Evolutionary conservation across 2,113 vertebrate species (phyloP).

Genomic region (Nanger granti): DNA sequence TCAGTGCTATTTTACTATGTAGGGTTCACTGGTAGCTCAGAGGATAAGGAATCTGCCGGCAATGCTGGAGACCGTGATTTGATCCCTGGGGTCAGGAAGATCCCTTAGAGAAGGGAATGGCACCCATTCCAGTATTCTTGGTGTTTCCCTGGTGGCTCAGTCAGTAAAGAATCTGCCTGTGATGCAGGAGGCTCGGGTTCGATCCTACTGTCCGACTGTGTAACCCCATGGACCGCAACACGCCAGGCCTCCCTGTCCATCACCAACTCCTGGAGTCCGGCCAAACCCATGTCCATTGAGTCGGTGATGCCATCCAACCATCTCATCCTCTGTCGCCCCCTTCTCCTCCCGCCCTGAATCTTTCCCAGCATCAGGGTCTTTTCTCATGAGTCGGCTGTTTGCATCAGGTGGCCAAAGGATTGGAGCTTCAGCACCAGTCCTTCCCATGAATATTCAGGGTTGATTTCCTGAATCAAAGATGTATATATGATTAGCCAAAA

Average conservation of each 20-base stretch:
- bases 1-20: background rate
- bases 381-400: background rate
- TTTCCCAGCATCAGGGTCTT: background rate
- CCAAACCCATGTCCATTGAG: too few species aligned
- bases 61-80: too few species aligned
- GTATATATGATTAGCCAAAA: background rate
- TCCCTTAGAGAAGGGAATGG: too few species aligned
- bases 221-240: background rate
- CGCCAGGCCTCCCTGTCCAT: background rate
- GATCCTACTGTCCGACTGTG: too few species aligned
- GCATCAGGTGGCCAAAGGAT: background rate
- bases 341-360: background rate
- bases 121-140: too few species aligned
- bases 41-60: too few species aligned
- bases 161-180: too few species aligned
- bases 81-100: too few species aligned
- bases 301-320: background rate
- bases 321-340: background rate
- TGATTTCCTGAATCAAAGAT: background rate
- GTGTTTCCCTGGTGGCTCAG: too few species aligned
- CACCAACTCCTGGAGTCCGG: background rate
- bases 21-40: too few species aligned
- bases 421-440: background rate
- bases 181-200: too few species aligned
- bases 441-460: fast-evolving